Percentiles rank a stretch among this genome's conserved stretches.
Conservation (phyloP, 53 echinoderm and acorn worm genomes). For the Echinometra lucunter region DNA sequence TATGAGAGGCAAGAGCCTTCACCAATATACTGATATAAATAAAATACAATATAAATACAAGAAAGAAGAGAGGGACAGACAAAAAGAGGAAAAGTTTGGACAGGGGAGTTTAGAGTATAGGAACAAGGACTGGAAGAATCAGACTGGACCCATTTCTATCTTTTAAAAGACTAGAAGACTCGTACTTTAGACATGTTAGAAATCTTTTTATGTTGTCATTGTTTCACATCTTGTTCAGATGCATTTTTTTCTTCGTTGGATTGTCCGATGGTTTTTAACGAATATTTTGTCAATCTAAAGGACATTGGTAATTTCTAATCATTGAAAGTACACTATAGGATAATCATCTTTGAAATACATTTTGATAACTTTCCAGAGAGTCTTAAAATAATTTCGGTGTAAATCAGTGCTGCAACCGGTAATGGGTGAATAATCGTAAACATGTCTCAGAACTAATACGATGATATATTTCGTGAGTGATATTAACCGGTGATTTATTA, state of each 20-base stretch:
- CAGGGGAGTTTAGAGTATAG: too few relatives aligned
- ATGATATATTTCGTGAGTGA: not conserved
- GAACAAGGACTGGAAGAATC: too few relatives aligned
- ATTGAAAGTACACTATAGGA: not conserved
- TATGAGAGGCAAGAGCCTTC: too few relatives aligned
- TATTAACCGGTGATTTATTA: constrained; percentile 1
- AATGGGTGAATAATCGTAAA: constrained; percentile 38
- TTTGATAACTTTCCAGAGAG: not conserved
- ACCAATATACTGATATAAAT: too few relatives aligned
- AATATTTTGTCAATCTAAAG: not conserved
- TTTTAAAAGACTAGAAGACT: too few relatives aligned
- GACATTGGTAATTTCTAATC: not conserved
- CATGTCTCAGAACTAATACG: not conserved
- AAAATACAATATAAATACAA: too few relatives aligned
- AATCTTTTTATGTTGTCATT: not conserved
- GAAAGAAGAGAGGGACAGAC: too few relatives aligned
- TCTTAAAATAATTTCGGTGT: not conserved
- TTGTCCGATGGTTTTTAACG: not conserved
- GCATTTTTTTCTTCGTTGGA: not conserved
- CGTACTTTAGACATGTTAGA: too few relatives aligned
- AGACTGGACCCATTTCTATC: too few relatives aligned
- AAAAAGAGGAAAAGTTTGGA: too few relatives aligned
- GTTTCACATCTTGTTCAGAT: not conserved
- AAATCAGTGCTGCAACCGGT: not conserved
- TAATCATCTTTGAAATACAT: not conserved